Base-by-base conservation (phyloP, 2,888 invertebrate species). In the Peribatodes rhomboidaria region DNA sequence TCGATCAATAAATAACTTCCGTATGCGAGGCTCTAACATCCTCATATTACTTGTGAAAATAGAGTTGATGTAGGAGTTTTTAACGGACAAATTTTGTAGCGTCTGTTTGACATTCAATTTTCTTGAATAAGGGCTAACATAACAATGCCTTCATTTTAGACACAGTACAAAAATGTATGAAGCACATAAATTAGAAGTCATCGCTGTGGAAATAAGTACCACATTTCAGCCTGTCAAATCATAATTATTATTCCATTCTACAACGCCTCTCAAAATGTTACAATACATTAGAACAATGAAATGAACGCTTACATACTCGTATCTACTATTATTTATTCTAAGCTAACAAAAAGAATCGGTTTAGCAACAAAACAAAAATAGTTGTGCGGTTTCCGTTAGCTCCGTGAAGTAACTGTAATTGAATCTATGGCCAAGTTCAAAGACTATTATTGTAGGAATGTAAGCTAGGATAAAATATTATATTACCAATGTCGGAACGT, bases 171-270 rank as follows among this genome's bases (percentile, higher is more conserved):
- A 47, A 47, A 6, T 13, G 6, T 13, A 49, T 10, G 4, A 14
- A 14, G 14, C 14, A 1, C 1, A 31, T 1, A 9, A 11, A 9
- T 20, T 1, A 3, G 0, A 18, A 35, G 10, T 10, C 35, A 20
- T 20, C 18, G 35, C 11, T 20, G 37, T 50, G 35, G 18, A 50
- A 35, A 35, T 50, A 20, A 50, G 35, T 13, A 35, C 35, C 35
- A 50, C 18, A 50, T 50, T 50, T 50, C 50, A 20, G 50, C 37
- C 50, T 37, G 50, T 35, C 33, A 35, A 94, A 79, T 14, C 67
- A 60, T 16, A 35, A 46, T 33, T 22, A 50, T 42, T 18, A n/a
- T 14, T 31, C 61, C 31, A 27, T 58, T 57, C 44, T 62, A 57
- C 18, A 44, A 60, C 31, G 42, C 27, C 27, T 53, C 53, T 44